Percentiles rank a stretch among this genome's conserved stretches.
phyloP scores from a whole-genome alignment of 2,888 invertebrate genomes.

The Sarcophaga subvicina region DNA sequence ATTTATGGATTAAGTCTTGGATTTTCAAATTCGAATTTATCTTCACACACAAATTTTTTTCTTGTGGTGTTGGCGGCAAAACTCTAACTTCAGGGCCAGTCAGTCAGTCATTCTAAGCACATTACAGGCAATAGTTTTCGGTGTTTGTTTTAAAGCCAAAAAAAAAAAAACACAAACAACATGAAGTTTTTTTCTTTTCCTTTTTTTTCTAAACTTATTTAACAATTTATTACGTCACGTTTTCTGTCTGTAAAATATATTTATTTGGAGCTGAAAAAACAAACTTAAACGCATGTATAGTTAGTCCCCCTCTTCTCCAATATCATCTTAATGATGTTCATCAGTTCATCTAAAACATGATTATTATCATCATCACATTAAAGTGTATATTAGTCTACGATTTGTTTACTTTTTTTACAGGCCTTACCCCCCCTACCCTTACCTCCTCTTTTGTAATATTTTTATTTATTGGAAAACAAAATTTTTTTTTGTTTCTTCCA shows the following conservation, averaged over 20 bases:
- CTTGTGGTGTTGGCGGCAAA: no score
- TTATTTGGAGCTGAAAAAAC: not conserved
- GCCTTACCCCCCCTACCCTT: no score
- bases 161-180: not conserved
- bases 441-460: no score
- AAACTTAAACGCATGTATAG: not conserved
- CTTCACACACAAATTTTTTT: no score
- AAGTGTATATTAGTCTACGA: not conserved
- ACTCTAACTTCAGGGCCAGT: no score
- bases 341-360: not conserved
- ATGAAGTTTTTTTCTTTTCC: no score
- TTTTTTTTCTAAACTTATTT: not conserved
- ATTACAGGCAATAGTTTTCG: not conserved
- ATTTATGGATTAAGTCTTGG: no score
- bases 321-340: not conserved
- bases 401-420: no score
- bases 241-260: constrained; percentile 12
- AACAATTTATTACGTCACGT: constrained; percentile 30
- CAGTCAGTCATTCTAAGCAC: no score
- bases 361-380: not conserved
- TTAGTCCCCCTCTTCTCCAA: not conserved
- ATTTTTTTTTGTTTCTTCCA: no score
- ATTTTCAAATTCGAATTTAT: no score
- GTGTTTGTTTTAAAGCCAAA: not conserved
- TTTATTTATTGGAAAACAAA: no score